Base-by-base conservation (phyloP, 2,797 vertebrate genomes). In the Smutsia temminckii region DNA sequence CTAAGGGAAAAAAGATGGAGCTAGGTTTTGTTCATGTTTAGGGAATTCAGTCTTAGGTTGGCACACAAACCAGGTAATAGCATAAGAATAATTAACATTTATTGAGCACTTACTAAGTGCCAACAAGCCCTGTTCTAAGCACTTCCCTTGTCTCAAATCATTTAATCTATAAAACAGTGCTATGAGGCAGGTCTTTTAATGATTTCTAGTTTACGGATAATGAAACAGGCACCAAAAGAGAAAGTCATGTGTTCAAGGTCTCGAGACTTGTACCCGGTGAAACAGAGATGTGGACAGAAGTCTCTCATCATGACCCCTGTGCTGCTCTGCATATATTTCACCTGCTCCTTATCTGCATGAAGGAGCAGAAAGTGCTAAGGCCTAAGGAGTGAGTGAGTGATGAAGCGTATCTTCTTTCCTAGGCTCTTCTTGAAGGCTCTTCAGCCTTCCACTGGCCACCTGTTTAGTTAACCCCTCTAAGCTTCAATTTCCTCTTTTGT, bases 401-500 rank as follows among this genome's bases (percentile, higher is more conserved):
- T 27, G 1, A 42, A 69, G n/a, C 21, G 51, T 13, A 34, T 69
- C 16, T 20, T 87, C 51, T 55, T 68, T n/a, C 46, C 32, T 7
- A 81, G 42, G 12, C 29, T 42, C 32, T 80, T 90, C 64, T 20
- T 8, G 10, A 68, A 89, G 37, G 51, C 18, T 85, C 66, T 80
- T 66, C 25, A 57, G 27, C 57, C 40, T 78, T 69, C 32, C 61
- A 21, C 17, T 10, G 27, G 27, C 55, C 61, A 51, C 46, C 27
- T 69, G 37, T 68, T 79, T 71, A 34, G 40, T 74, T 69, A 71
- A 68, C 3, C 34, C 25, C 34, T 66, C 34, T 63, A 40, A 34
- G 49, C 32, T 59, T 88, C n/a, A 53, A 34, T 42, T 90, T 88
- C 79, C n/a, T 93, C 77, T 78, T 92, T 74, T 51, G 13, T 87